Percentiles rank a stretch among this genome's conserved stretches.
These are phyloP conservation scores for Bombus waltoni DNA, from an alignment of 1,140 invertebrate genomes.

Conservation along the genomic window DNA sequence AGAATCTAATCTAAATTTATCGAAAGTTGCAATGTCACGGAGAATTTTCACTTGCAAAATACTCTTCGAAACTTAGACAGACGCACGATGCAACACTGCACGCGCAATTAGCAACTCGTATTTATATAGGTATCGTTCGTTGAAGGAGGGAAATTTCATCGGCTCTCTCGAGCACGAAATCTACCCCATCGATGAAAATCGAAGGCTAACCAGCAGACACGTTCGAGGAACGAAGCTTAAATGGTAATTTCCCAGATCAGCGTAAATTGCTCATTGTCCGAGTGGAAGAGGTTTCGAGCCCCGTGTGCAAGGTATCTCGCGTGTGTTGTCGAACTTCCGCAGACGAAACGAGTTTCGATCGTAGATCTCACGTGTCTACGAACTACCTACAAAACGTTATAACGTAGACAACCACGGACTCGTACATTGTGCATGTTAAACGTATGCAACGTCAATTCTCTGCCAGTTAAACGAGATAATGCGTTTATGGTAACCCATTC, in stretches of 20 bases:
- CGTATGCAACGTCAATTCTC: background rate
- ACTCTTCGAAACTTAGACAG: background rate
- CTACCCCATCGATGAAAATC: background rate
- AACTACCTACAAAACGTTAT: background rate
- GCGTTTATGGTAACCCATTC: conserved; percentile 13
- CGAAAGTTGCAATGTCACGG: too few species aligned
- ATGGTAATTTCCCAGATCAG: conserved; percentile 7
- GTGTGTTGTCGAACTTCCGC: conserved; percentile 3
- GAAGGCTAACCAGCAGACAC: background rate
- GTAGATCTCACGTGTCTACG: background rate
- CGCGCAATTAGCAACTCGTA: too few species aligned
- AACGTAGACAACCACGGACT: background rate
- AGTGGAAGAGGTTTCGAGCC: background rate
- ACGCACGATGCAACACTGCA: too few species aligned
- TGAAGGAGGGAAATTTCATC: background rate
- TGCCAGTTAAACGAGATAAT: conserved; percentile 15
- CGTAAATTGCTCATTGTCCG: conserved; percentile 22
- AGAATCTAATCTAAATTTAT: too few species aligned
- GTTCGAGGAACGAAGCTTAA: background rate
- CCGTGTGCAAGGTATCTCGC: background rate
- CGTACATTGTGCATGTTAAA: background rate
- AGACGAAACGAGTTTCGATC: background rate
- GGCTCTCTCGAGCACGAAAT: background rate
- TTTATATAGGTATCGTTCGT: too few species aligned
- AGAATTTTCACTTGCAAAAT: background rate